Conservation (phyloP, 2,888 invertebrate genomes). For the Bugulina stolonifera region DNA sequence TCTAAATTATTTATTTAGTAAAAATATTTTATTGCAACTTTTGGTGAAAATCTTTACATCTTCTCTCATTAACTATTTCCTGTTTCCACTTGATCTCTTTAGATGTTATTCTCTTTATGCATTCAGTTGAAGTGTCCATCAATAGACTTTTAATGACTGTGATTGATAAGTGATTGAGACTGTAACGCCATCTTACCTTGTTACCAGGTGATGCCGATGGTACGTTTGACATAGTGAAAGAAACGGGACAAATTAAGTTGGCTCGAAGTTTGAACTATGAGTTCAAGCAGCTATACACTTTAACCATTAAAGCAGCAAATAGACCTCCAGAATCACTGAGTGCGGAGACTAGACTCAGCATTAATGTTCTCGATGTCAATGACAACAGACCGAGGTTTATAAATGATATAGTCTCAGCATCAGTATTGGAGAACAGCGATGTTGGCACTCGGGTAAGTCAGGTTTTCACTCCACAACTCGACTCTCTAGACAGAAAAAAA, state of each 20-base stretch:
- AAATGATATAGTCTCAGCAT: slow-evolving; percentile 50
- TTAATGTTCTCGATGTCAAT: slow-evolving; percentile 78
- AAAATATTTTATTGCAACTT: too few relatives aligned
- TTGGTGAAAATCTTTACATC: too few relatives aligned
- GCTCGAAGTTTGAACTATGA: slow-evolving; percentile 43
- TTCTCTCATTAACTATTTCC: too few relatives aligned
- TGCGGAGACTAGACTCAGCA: slow-evolving; percentile 66
- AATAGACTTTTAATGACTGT: too few relatives aligned
- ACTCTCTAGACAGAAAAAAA: too few relatives aligned
- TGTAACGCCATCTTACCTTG: too few relatives aligned
- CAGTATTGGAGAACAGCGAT: neutral
- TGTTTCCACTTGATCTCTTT: too few relatives aligned
- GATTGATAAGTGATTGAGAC: too few relatives aligned
- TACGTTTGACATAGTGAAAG: slow-evolving; percentile 67
- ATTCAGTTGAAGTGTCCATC: too few relatives aligned
- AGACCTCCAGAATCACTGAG: slow-evolving; percentile 61
- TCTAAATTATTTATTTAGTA: too few relatives aligned
- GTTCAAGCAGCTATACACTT: slow-evolving; percentile 14
- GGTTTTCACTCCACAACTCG: neutral
- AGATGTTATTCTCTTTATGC: too few relatives aligned
- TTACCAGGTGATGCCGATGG: slow-evolving; percentile 68
- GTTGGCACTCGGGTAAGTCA: neutral
- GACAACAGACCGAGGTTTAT: slow-evolving; percentile 84
- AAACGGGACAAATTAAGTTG: slow-evolving; percentile 65
- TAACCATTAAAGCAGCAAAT: neutral